A percentile compares a stretch with the other conserved stretches of the same genome.
phyloP scores from a whole-genome alignment of 1,140 invertebrate species.

The Gonatopus flavifemur region DNA sequence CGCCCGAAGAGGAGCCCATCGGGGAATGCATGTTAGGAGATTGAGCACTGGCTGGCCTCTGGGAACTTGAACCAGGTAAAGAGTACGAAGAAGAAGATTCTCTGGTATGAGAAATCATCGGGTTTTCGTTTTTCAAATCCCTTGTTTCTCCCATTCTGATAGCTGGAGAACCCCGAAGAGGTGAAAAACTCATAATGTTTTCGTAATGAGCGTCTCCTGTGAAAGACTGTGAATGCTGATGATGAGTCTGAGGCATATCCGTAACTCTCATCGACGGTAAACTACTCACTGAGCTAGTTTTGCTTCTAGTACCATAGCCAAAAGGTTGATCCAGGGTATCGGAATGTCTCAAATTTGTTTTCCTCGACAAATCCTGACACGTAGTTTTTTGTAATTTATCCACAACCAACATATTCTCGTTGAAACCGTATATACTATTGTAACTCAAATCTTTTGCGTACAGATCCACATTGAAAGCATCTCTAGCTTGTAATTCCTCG shows the following conservation, averaged over 20 bases:
- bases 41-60: conserved; percentile 27
- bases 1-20: conserved; percentile 9
- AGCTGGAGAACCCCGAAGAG: conserved; percentile 30
- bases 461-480: conserved; percentile 50
- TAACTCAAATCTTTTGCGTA: conserved; percentile 50
- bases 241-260: conserved; percentile 40
- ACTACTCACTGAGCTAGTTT: conserved; percentile 51
- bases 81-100: conserved; percentile 41
- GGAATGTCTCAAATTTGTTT: conserved; percentile 12
- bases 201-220: conserved; percentile 53
- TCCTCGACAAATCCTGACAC: conserved; percentile 34
- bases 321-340: conserved; percentile 35
- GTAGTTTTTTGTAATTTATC: conserved; percentile 45
- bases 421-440: conserved; percentile 48
- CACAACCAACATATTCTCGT: conserved; percentile 41
- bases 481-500: conserved; percentile 62
- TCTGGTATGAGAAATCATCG: conserved; percentile 29
- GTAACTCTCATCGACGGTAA: conserved; percentile 53
- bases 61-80: conserved; percentile 26
- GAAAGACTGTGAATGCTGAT: conserved; percentile 52
- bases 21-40: conserved; percentile 30
- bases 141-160: conserved; percentile 21
- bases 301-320: conserved; percentile 33
- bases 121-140: conserved; percentile 7
- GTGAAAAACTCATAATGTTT: conserved; percentile 46